These are phyloP conservation scores for Acyrthosiphon pisum DNA, from an alignment of 1,140 invertebrate genomes.

Conservation along the genomic window DNA sequence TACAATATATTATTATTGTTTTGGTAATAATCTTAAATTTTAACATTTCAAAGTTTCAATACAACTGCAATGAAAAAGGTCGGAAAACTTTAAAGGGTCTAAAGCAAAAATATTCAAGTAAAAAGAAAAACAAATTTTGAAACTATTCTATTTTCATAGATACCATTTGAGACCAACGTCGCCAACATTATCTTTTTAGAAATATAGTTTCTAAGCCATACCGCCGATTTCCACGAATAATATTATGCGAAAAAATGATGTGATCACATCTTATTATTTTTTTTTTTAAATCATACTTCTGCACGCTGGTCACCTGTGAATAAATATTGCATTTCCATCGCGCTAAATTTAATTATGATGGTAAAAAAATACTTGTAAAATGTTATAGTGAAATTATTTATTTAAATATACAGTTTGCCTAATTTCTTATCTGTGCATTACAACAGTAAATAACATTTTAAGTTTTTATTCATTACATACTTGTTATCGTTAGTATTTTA, in stretches of 20 bases:
- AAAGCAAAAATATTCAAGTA: background rate
- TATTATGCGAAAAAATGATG: background rate
- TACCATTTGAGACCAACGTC: too few relatives aligned
- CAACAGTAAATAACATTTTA: background rate
- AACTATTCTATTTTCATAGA: background rate
- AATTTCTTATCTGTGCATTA: background rate
- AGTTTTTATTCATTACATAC: background rate
- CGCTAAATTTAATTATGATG: background rate
- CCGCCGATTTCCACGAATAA: background rate
- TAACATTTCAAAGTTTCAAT: background rate
- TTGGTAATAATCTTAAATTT: background rate
- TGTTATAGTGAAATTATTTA: background rate
- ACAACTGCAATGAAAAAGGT: background rate
- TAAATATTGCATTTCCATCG: background rate
- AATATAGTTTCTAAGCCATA: background rate
- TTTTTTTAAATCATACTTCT: background rate
- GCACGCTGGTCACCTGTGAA: background rate
- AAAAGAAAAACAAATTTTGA: background rate
- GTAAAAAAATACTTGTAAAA: background rate
- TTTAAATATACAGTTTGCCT: background rate
- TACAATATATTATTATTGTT: background rate
- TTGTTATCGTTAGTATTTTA: background rate
- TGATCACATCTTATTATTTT: background rate
- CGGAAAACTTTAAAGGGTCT: background rate
- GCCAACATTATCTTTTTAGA: background rate